Conservation (phyloP, 1,140 invertebrate species). For the Drosophila bipectinata region DNA sequence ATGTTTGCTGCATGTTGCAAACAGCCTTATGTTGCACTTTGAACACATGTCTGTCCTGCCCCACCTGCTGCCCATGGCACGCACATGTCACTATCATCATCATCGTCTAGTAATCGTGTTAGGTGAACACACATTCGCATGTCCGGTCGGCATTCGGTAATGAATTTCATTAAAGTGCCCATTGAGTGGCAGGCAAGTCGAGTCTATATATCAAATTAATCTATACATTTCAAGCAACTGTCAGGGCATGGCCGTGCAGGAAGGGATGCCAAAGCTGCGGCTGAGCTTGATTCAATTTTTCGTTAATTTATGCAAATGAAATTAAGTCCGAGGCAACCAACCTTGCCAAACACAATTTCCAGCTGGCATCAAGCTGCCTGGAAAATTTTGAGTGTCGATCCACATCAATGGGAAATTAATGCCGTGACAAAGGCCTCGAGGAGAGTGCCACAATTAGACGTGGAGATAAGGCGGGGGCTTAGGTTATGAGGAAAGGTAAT, state of each 20-base stretch:
- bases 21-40: background rate
- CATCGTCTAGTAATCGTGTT: conserved; percentile 32
- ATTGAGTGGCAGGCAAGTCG: conserved; percentile 15
- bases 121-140: conserved; percentile 14
- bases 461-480: background rate
- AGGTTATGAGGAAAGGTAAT: conserved; percentile 25
- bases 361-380: conserved; percentile 23
- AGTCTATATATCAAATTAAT: conserved; percentile 31
- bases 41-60: background rate
- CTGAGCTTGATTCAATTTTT: conserved; percentile 48
- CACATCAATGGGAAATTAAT: conserved; percentile 33
- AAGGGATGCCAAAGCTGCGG: conserved; percentile 15
- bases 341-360: conserved; percentile 48
- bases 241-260: no score
- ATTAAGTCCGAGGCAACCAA: conserved; percentile 50
- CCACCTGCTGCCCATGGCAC: conserved; percentile 1
- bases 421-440: conserved; percentile 20
- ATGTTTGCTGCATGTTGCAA: conserved; percentile 3
- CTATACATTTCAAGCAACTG: background rate
- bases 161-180: conserved; percentile 40
- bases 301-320: conserved; percentile 61
- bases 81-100: background rate
- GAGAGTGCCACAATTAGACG: background rate
- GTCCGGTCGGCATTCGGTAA: conserved; percentile 28
- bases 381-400: conserved; percentile 54